Percentiles rank a stretch among this genome's conserved stretches.
Evolutionary conservation across 1,140 invertebrate genomes (phyloP).

Genomic region (Helicoverpa zea): DNA sequence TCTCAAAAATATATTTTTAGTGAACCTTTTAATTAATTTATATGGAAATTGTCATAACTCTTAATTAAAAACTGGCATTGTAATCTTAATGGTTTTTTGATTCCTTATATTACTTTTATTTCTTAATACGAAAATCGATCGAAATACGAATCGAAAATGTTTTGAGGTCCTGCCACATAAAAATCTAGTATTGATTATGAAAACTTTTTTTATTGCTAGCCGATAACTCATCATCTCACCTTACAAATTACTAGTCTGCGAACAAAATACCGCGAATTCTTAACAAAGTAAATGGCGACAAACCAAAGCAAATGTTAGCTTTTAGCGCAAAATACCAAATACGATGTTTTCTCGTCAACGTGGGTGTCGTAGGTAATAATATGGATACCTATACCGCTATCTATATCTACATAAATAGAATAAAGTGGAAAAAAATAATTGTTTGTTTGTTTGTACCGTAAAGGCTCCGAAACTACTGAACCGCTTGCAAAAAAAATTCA

Average conservation of each 20-base stretch:
- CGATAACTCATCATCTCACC: neutral
- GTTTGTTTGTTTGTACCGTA: no score
- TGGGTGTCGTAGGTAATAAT: constrained; percentile 6
- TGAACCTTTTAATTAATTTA: constrained; percentile 3
- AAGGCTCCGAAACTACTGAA: no score
- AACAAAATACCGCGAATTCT: constrained; percentile 63
- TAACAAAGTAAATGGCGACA: constrained; percentile 55
- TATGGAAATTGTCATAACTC: neutral
- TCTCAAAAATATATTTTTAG: neutral
- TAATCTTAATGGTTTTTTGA: neutral
- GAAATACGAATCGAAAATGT: no score
- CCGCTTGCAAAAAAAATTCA: no score
- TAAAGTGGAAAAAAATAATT: no score
- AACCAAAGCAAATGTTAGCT: constrained; percentile 56
- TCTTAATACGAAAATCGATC: no score
- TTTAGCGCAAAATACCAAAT: constrained; percentile 16
- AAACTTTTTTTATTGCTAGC: neutral
- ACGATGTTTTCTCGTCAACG: constrained; percentile 8
- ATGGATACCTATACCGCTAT: neutral
- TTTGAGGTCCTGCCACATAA: no score
- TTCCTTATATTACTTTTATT: neutral
- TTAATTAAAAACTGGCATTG: neutral
- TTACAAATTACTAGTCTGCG: constrained; percentile 17
- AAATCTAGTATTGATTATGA: no score
- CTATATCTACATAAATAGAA: no score